phyloP scores from a whole-genome alignment of 2,888 invertebrate species.

The Cremastinae sp. region DNA sequence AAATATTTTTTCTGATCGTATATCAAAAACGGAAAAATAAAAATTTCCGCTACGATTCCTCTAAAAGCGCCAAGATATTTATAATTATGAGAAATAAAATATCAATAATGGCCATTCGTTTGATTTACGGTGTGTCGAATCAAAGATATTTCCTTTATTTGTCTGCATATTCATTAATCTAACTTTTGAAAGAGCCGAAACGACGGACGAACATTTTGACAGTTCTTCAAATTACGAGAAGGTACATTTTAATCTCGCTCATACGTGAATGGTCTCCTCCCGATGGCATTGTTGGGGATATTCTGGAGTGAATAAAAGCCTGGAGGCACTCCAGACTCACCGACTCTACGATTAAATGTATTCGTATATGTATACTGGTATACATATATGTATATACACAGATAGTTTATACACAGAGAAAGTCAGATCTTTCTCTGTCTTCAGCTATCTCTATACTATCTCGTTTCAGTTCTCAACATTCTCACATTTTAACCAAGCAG shows the following conservation, averaged over 20 bases:
- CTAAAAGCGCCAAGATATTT: background rate
- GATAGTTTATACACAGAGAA: no score
- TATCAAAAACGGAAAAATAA: no score
- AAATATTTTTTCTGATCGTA: no score
- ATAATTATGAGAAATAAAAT: constrained; percentile 4
- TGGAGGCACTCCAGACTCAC: constrained; percentile 12
- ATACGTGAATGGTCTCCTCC: constrained; percentile 26
- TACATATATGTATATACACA: no score
- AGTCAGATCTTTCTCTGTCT: constrained; percentile 34
- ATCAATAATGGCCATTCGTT: constrained; percentile 25
- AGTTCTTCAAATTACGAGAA: constrained; percentile 31
- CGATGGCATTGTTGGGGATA: constrained; percentile 13
- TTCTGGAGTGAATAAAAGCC: constrained; percentile 34
- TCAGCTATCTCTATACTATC: constrained; percentile 11
- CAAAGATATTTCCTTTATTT: background rate
- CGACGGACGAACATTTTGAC: constrained; percentile 26
- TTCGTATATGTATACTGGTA: no score
- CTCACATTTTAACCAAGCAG: constrained; percentile 6
- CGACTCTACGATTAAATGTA: constrained; percentile 18
- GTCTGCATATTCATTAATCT: constrained; percentile 24
- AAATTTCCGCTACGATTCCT: constrained; percentile 12
- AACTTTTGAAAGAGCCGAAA: constrained; percentile 10
- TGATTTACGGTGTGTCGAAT: constrained; percentile 7
- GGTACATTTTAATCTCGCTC: constrained; percentile 55
- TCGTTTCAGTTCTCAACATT: background rate